Conservation (phyloP, 2,113 vertebrate genomes). For the Craseonycteris thonglongyai region DNA sequence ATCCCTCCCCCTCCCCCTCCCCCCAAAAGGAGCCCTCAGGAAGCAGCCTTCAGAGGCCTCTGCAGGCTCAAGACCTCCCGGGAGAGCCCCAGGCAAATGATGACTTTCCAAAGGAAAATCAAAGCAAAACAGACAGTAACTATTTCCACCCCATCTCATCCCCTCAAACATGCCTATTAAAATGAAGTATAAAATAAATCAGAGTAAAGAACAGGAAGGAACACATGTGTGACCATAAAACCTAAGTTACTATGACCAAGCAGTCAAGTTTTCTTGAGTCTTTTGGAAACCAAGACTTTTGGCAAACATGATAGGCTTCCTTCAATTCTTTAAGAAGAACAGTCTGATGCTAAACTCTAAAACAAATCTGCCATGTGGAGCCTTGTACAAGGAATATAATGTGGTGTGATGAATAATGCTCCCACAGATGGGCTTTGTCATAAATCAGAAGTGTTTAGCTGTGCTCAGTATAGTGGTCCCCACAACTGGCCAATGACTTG, state of each 20-base stretch:
- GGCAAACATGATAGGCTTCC: neutral
- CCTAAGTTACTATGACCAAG: neutral
- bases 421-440: neutral
- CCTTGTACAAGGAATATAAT: neutral
- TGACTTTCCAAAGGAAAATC: neutral
- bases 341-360: neutral
- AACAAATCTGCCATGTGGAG: neutral
- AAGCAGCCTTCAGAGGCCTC: neutral
- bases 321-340: neutral
- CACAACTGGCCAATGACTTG: too few species aligned
- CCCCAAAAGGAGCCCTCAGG: neutral
- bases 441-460: neutral
- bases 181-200: neutral
- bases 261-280: neutral
- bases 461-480: neutral
- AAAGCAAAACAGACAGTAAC: neutral
- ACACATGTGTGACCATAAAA: neutral
- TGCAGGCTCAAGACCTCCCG: neutral
- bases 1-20: neutral
- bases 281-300: neutral
- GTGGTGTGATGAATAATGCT: fast-evolving
- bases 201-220: neutral
- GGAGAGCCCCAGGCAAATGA: neutral
- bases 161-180: neutral
- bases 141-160: neutral